phyloP scores from a whole-genome alignment of 2,113 vertebrate genomes.

The Calcarius ornatus region DNA sequence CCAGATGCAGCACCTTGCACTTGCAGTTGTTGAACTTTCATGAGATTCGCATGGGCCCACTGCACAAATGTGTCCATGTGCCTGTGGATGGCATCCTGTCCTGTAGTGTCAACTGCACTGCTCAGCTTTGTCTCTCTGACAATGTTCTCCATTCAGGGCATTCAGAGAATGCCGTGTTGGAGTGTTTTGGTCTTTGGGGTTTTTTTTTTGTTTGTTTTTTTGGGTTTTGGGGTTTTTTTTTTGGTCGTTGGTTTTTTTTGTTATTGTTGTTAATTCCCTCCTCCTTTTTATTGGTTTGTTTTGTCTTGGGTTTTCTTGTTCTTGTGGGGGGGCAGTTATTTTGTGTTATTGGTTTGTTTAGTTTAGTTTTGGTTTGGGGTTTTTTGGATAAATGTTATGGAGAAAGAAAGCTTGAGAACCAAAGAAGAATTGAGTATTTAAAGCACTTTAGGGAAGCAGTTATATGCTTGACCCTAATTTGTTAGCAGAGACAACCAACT shows the following conservation, averaged over 20 bases:
- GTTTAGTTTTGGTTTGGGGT: neutral
- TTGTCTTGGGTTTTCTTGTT: neutral
- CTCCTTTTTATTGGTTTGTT: too few relatives aligned
- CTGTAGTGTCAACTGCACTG: neutral
- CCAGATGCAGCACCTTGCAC: neutral
- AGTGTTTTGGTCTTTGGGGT: too few relatives aligned
- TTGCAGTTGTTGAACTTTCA: neutral
- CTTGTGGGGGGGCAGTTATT: neutral
- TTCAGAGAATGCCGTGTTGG: neutral
- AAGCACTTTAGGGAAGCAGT: neutral
- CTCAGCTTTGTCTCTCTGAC: neutral
- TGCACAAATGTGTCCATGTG: neutral
- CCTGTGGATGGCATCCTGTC: neutral
- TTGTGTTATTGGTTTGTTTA: neutral
- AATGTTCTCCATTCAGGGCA: neutral
- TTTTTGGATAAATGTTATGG: neutral
- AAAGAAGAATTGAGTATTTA: neutral
- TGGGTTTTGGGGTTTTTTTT: too few relatives aligned
- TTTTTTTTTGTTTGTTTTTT: too few relatives aligned
- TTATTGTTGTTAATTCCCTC: too few relatives aligned
- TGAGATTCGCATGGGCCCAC: neutral
- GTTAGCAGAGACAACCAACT: neutral
- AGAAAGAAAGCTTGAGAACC: neutral
- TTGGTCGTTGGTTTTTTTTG: too few relatives aligned
- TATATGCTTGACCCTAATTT: neutral